Percentiles rank a stretch among this genome's conserved stretches.
Evolutionary conservation across 2,888 invertebrate genomes (phyloP).

Genomic region (Xanthorhoe spadicearia): DNA sequence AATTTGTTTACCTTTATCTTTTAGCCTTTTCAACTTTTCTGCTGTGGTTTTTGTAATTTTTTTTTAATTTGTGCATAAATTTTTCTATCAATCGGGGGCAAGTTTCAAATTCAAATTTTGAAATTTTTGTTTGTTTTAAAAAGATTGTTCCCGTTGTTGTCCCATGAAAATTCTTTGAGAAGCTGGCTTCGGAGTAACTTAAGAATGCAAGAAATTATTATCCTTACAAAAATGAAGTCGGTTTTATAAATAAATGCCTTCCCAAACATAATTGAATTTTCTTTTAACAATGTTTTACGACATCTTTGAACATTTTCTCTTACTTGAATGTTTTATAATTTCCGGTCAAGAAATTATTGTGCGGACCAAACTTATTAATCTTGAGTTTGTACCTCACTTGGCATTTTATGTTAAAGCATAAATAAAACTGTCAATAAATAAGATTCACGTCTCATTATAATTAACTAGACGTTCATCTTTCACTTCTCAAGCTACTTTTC

Average conservation of each 20-base stretch:
- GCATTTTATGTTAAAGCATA: background rate
- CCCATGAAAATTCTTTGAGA: too few relatives aligned
- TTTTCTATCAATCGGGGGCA: too few relatives aligned
- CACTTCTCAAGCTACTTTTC: slow-evolving; percentile 24
- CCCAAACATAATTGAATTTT: too few relatives aligned
- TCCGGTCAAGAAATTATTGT: background rate
- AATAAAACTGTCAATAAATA: slow-evolving; percentile 6
- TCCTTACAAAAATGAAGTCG: too few relatives aligned
- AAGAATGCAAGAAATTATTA: too few relatives aligned
- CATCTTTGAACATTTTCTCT: background rate
- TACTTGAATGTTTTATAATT: background rate
- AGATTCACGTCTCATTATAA: slow-evolving; percentile 13
- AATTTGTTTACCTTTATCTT: slow-evolving; percentile 1
- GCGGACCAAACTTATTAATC: background rate
- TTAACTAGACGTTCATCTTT: slow-evolving; percentile 29
- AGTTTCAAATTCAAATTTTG: too few relatives aligned
- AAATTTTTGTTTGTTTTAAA: too few relatives aligned
- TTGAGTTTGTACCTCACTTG: background rate
- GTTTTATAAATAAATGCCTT: too few relatives aligned
- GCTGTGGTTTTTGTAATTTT: background rate
- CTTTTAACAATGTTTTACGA: too few relatives aligned
- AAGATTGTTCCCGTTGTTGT: too few relatives aligned
- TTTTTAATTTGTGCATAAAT: background rate
- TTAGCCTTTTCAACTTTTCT: background rate
- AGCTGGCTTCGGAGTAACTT: too few relatives aligned